A percentile compares a stretch with the other conserved stretches of the same genome.
Conservation (phyloP, 2,113 vertebrate species). For the Hystrix cristata region DNA sequence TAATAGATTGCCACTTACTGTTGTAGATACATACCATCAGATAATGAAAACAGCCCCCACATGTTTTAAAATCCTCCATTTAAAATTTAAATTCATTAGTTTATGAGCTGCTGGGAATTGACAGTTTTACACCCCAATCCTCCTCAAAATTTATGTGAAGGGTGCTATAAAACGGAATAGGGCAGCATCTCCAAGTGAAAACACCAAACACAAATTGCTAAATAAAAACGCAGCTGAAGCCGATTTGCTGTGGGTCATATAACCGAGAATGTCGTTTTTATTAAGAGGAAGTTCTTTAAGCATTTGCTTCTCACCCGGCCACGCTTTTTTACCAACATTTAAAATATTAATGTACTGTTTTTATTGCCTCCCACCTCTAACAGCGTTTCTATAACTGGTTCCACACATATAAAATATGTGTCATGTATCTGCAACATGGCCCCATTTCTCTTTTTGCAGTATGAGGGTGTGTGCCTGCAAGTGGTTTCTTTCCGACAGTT, state of each 20-base stretch:
- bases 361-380: constrained; percentile 66
- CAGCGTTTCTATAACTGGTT: constrained; percentile 23
- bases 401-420: constrained; percentile 63
- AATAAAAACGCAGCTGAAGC: constrained; percentile 81
- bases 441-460: neutral
- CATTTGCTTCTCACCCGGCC: constrained; percentile 60
- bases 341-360: constrained; percentile 74
- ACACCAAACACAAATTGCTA: constrained; percentile 79
- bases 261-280: constrained; percentile 84
- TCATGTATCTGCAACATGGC: neutral
- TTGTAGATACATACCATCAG: constrained; percentile 58
- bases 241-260: constrained; percentile 83
- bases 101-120: constrained; percentile 83
- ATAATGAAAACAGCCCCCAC: constrained; percentile 76
- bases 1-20: constrained; percentile 57
- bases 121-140: constrained; percentile 83
- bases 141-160: constrained; percentile 84
- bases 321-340: constrained; percentile 75
- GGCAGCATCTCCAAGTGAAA: constrained; percentile 68
- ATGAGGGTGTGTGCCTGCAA: neutral
- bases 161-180: constrained; percentile 81
- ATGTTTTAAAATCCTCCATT: constrained; percentile 79
- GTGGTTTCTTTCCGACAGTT: neutral
- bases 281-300: constrained; percentile 82
- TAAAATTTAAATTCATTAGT: constrained; percentile 86